Evolutionary conservation across 2,888 invertebrate species (phyloP), one percentile per base, ranked within the genome.

Genomic region (Lochmaea capreae): DNA sequence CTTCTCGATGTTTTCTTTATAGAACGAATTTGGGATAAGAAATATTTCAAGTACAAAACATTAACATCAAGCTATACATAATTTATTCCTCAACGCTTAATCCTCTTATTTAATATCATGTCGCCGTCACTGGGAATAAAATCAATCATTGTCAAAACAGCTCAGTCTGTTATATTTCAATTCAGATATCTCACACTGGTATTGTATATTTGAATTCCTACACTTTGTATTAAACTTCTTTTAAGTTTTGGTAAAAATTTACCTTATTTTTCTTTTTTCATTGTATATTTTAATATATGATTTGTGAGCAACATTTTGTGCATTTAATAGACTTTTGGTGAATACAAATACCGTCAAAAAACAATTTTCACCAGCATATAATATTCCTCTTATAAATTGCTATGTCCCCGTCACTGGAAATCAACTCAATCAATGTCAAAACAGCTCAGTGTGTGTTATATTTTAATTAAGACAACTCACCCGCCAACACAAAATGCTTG

Each of bases 401-500:
- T 4, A 49, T 49, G 46, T 12, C 12, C 14, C 52, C 52, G 16
- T 52, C 52, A 52, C 52, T 52, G 16, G 16, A 52, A 52, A 52
- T 52, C 52, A 59, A 59, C 26, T 14, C 33, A 26, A 33, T 59
- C 33, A 14, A 14, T 59, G 59, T 33, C 33, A 58, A 58, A 58
- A 12, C 58, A 33, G 14, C 26, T 59, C 16, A 5, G 52, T 59
- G 39, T 61, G n/a, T 61, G 33, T 39, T 61, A 39, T 61, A 61
- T 39, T 61, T 61, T 39, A 61, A 61, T 61, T 61, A 61, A 61
- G 33, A 33, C 14, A 39, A n/a, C 39, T n/a, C 12, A 14, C 18
- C 11, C 61, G 61, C 39, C 61, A 61, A 61, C 61, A n/a, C 61
- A 61, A 61, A 39, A 26, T 61, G 39, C 14, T 2, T 61, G 61